phyloP scores from a whole-genome alignment of 2,797 vertebrate species.

The Tapirus indicus region DNA sequence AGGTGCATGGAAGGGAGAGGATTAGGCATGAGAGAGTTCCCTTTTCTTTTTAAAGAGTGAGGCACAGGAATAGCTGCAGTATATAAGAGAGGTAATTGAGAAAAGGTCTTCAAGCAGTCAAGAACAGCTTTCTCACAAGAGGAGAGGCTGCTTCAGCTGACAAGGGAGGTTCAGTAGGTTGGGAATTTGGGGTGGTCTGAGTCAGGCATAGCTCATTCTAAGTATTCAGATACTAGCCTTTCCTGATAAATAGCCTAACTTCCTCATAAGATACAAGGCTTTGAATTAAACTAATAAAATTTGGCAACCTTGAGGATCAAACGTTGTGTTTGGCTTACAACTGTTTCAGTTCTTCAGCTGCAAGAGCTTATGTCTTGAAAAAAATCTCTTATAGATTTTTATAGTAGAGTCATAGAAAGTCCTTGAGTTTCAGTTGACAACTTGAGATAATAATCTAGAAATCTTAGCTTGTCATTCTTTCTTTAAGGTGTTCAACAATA shows the following conservation, averaged over 20 bases:
- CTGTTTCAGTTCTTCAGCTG: background rate
- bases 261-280: background rate
- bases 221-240: background rate
- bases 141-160: background rate
- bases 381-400: background rate
- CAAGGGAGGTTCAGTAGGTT: background rate
- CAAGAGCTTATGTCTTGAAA: background rate
- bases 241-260: background rate
- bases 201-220: background rate
- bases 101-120: background rate
- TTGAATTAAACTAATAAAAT: background rate
- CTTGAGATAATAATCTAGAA: constrained; percentile 7
- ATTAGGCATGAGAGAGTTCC: background rate
- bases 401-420: background rate
- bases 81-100: background rate
- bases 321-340: background rate
- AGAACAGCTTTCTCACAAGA: background rate
- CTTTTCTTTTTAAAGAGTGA: constrained; percentile 4
- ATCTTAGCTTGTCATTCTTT: background rate
- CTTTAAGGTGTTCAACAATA: background rate
- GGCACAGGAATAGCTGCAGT: background rate
- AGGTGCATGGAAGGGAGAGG: background rate
- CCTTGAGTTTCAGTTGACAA: background rate
- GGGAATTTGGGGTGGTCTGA: background rate
- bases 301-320: background rate